These are phyloP conservation scores for Hafferia zeledoni DNA, from an alignment of 2,797 vertebrate genomes.

Conservation along the genomic window DNA sequence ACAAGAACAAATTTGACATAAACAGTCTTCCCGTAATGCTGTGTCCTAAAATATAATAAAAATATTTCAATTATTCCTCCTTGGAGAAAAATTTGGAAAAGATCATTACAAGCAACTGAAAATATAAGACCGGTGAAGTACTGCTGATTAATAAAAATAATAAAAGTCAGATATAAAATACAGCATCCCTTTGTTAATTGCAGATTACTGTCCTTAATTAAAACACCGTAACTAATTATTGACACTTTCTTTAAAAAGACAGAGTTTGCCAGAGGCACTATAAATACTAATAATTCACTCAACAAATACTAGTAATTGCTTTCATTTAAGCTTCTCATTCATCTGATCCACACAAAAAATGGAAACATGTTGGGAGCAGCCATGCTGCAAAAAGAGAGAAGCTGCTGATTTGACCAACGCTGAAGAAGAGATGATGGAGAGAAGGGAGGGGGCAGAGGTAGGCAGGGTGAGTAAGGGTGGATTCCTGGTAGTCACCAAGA, in stretches of 20 bases:
- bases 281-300: slow-evolving; percentile 11
- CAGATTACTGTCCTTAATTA: slow-evolving; percentile 22
- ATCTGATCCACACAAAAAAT: background rate
- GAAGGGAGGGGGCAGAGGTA: background rate
- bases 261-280: slow-evolving; percentile 2
- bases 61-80: background rate
- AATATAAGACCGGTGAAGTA: background rate
- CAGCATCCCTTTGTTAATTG: slow-evolving; percentile 25
- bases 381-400: background rate
- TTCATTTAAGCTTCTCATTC: background rate
- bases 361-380: background rate
- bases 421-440: background rate
- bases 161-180: background rate
- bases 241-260: background rate
- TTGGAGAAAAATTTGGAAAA: background rate
- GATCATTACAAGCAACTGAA: background rate
- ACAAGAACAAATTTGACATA: background rate
- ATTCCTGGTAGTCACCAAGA: background rate
- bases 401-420: background rate
- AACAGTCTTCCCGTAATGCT: background rate
- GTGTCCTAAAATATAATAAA: background rate
- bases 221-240: slow-evolving; percentile 15
- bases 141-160: slow-evolving; percentile 1
- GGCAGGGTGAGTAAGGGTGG: background rate
- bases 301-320: background rate